phyloP scores from a whole-genome alignment of 2,888 invertebrate genomes.

The Ichneumoninae sp. region DNA sequence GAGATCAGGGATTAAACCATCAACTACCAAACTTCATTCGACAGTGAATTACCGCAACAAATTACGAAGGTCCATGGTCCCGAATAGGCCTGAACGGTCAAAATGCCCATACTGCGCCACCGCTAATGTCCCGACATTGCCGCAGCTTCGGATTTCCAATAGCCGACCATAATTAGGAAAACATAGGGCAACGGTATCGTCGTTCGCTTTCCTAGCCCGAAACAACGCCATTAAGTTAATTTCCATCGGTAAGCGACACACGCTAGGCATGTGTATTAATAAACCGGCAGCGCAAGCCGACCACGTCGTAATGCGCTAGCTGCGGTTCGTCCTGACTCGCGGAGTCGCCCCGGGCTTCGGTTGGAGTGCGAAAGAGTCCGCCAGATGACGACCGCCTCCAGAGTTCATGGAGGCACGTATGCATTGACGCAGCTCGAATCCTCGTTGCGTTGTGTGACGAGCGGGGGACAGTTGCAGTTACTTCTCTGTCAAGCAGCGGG shows the following conservation, averaged over 20 bases:
- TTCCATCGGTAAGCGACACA: constrained; percentile 13
- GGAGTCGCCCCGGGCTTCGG: neutral
- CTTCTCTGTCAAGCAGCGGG: neutral
- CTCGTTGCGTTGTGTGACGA: constrained; percentile 22
- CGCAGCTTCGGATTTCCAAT: neutral
- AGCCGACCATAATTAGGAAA: neutral
- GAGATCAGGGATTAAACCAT: neutral
- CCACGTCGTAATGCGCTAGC: neutral
- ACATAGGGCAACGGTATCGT: neutral
- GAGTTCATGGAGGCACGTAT: neutral
- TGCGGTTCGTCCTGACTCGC: constrained; percentile 19
- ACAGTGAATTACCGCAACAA: neutral
- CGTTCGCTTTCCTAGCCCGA: constrained; percentile 5
- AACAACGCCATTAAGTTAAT: constrained; percentile 29
- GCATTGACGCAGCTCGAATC: constrained; percentile 6
- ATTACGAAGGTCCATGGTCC: neutral
- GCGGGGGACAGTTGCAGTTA: neutral
- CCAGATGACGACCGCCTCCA: neutral
- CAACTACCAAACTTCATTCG: neutral
- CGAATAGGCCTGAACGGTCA: neutral
- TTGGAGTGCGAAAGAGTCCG: neutral
- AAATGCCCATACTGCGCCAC: neutral
- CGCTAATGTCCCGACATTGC: neutral
- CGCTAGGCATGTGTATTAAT: constrained; percentile 31
- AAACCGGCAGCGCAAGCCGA: constrained; percentile 20